phyloP scores from a whole-genome alignment of 2,797 vertebrate species.

The Chloroceryle amazona region DNA sequence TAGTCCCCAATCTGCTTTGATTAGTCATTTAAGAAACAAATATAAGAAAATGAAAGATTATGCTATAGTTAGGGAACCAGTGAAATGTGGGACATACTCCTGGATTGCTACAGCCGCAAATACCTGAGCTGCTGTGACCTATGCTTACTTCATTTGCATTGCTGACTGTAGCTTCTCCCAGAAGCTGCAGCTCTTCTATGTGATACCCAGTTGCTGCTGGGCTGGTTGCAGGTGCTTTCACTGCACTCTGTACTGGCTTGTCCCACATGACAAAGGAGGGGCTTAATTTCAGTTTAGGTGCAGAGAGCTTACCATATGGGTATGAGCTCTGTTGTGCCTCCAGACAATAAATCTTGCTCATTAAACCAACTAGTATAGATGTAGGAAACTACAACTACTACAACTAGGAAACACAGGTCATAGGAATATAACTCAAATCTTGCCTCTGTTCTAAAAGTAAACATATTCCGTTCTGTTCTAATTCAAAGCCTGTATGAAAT shows the following conservation, averaged over 20 bases:
- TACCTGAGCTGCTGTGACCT: not conserved
- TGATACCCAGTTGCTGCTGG: not conserved
- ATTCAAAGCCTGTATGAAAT: not conserved
- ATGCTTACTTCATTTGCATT: not conserved
- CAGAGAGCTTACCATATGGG: accelerated
- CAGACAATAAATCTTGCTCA: not conserved
- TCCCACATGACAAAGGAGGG: not conserved
- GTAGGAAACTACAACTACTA: not conserved
- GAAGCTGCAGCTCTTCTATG: not conserved
- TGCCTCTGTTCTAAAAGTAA: not conserved
- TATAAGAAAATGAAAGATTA: not conserved
- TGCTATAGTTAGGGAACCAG: not conserved
- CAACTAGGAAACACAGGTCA: not conserved
- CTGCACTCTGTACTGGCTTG: not conserved
- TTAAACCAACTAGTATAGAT: not conserved
- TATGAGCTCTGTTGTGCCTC: not conserved
- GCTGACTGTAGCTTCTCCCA: not conserved
- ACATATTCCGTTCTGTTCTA: not conserved
- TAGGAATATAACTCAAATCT: not conserved
- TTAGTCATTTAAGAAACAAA: not conserved
- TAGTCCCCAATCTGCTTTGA: not conserved
- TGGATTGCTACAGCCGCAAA: not conserved
- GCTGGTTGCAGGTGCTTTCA: not conserved
- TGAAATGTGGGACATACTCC: not conserved
- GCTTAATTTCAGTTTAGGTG: not conserved